phyloP scores from a whole-genome alignment of 1,140 invertebrate genomes.

The Drosophila ficusphila region DNA sequence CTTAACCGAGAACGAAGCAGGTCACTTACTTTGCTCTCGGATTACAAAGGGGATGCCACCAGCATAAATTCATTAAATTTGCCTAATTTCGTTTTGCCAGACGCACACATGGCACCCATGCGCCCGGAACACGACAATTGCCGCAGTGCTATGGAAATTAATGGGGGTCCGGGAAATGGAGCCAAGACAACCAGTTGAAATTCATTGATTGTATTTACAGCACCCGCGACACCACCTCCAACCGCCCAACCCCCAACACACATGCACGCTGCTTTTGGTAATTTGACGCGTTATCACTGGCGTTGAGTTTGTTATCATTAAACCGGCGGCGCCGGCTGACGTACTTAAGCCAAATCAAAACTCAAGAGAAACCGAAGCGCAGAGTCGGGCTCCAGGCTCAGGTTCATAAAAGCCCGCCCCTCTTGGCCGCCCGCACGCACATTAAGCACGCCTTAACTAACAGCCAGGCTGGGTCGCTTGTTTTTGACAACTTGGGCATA shows the following conservation, averaged over 20 bases:
- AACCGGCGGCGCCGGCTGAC: constrained; percentile 65
- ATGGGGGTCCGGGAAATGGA: constrained; percentile 31
- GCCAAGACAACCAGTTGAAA: constrained; percentile 79
- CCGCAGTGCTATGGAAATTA: constrained; percentile 24
- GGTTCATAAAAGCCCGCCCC: constrained; percentile 67
- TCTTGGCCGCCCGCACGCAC: constrained; percentile 47
- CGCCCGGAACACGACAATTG: constrained; percentile 44
- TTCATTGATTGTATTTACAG: constrained; percentile 82
- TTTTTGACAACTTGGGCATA: constrained; percentile 83
- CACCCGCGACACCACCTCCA: constrained; percentile 45
- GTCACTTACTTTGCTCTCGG: constrained; percentile 72
- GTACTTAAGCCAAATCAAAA: constrained; percentile 77
- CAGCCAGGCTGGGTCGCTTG: constrained; percentile 67
- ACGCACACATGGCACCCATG: constrained; percentile 34
- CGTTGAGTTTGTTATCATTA: constrained; percentile 82
- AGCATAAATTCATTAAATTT: constrained; percentile 83
- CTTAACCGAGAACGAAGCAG: constrained; percentile 70
- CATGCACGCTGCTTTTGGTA: constrained; percentile 57
- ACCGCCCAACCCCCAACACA: constrained; percentile 2
- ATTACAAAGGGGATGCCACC: constrained; percentile 79
- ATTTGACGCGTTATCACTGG: constrained; percentile 83
- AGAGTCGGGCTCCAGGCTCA: constrained; percentile 20
- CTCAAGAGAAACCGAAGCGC: constrained; percentile 35
- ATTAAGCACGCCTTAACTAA: constrained; percentile 71
- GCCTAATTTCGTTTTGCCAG: constrained; percentile 75